These are phyloP conservation scores for Drosophila murphyi DNA, from an alignment of 1,140 invertebrate species.

Conservation along the genomic window DNA sequence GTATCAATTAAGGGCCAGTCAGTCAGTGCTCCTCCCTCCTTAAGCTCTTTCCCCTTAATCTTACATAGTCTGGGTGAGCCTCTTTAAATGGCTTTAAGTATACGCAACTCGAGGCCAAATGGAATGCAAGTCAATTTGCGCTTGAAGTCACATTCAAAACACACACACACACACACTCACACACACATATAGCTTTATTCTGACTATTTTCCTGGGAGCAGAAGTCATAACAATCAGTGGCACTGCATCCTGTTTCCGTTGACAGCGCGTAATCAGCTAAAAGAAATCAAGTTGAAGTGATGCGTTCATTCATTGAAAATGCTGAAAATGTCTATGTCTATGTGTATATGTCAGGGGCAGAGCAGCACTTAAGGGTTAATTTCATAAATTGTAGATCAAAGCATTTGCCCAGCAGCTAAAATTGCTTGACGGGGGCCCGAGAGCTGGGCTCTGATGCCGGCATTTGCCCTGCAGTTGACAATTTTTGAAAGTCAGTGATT, in stretches of 20 bases:
- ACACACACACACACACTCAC: too few species aligned
- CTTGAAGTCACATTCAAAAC: conserved; percentile 24
- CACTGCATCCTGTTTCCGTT: conserved; percentile 65
- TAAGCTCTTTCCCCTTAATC: not conserved
- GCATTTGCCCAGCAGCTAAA: conserved; percentile 47
- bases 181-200: not conserved
- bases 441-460: conserved; percentile 26
- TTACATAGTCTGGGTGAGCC: not conserved
- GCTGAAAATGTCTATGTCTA: conserved; percentile 50
- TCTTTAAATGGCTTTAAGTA: conserved; percentile 38
- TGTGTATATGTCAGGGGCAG: not conserved
- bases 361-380: conserved; percentile 80
- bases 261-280: conserved; percentile 70
- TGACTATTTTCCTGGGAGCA: conserved; percentile 36
- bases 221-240: conserved; percentile 63
- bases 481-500: conserved; percentile 83
- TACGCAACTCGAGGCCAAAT: not conserved
- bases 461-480: conserved; percentile 82
- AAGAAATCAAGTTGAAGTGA: conserved; percentile 70
- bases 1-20: conserved; percentile 72
- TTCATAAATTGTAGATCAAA: conserved; percentile 83
- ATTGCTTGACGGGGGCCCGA: conserved; percentile 1
- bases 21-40: not conserved
- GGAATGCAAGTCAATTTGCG: conserved; percentile 42
- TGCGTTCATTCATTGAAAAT: conserved; percentile 46